Base-by-base conservation (phyloP, 2,888 invertebrate species). In the Saturnia japonica region DNA sequence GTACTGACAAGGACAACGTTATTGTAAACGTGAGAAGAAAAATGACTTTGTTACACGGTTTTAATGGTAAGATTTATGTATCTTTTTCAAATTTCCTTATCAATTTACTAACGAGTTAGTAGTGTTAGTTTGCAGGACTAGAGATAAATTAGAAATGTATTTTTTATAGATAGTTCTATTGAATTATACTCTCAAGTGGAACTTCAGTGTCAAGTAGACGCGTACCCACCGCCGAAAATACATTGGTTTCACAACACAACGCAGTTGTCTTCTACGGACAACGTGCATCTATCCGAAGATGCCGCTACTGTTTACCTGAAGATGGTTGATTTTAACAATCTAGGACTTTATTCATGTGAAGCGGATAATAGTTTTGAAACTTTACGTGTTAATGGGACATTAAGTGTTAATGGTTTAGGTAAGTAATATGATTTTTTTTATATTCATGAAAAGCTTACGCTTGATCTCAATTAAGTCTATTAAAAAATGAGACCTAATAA, bases 271-370 rank as follows among this genome's bases (percentile, higher is more conserved):
- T 69, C 73, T 0, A 75, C 76, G 47, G 73, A 74, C 9, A 85
- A 85, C 47, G 74, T 84, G 2, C 75, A 83, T 0, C 34, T 86
- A 9, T 77, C 83, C 0, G 82, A 84, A 12, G 83, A 88, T 54
- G 78, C 78, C 7, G 76, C 79, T 0, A 81, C 81, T 1, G 71
- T 93, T 1, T 78, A 80, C 25, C 80, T 94, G 43, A 77, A 81
- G 34, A 85, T 80, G 68, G 83, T 91, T 1, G 84, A 87, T 66
- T 90, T 91, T 47, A 73, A 77, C 1, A 79, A 92, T 71, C 74
- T 92, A 3, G 96, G 95, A 0, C 77, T 84, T 19, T 96, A 95
- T 76, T 84, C 82, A 0, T 95, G 95, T 80, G 85, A 86, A 54
- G 95, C 94, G 0, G 88, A 88, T 51, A 95, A 95, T 81, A 89